These are phyloP conservation scores for Lasioglossum lativentre DNA, from an alignment of 2,888 invertebrate species.

Conservation along the genomic window DNA sequence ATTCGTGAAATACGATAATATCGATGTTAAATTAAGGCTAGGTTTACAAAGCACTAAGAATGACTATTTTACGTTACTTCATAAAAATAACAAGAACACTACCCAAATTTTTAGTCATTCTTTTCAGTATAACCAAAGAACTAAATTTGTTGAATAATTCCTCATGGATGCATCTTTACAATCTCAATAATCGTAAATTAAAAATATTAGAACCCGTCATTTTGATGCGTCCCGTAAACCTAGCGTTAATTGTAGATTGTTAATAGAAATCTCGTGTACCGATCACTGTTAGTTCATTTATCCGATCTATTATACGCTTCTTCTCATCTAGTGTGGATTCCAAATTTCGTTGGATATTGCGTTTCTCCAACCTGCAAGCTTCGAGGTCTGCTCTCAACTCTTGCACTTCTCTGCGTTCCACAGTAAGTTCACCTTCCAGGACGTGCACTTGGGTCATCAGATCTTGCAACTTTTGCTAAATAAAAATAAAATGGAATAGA, in stretches of 20 bases:
- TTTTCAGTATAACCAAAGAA: no score
- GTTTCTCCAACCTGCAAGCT: constrained; percentile 86
- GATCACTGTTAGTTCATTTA: constrained; percentile 87
- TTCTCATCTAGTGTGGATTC: constrained; percentile 87
- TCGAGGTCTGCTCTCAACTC: constrained; percentile 85
- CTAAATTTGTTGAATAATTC: no score
- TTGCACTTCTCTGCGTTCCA: constrained; percentile 84
- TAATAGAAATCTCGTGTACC: constrained; percentile 81
- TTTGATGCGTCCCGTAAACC: no score
- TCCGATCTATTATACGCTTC: constrained; percentile 86
- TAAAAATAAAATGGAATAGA: constrained; percentile 12
- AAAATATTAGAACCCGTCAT: no score
- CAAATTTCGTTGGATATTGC: constrained; percentile 86
- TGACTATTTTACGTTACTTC: no score
- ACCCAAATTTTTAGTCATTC: no score
- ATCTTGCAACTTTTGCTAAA: constrained; percentile 85
- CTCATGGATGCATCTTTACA: no score
- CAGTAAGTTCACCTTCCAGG: constrained; percentile 85
- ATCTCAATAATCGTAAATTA: no score
- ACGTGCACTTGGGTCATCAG: constrained; percentile 84
- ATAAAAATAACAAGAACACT: no score
- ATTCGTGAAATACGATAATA: not conserved
- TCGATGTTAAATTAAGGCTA: not conserved
- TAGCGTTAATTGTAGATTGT: not conserved
- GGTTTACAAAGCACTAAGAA: no score